Evolutionary conservation across 2,797 vertebrate species (phyloP).

Genomic region (Morelia viridis): DNA sequence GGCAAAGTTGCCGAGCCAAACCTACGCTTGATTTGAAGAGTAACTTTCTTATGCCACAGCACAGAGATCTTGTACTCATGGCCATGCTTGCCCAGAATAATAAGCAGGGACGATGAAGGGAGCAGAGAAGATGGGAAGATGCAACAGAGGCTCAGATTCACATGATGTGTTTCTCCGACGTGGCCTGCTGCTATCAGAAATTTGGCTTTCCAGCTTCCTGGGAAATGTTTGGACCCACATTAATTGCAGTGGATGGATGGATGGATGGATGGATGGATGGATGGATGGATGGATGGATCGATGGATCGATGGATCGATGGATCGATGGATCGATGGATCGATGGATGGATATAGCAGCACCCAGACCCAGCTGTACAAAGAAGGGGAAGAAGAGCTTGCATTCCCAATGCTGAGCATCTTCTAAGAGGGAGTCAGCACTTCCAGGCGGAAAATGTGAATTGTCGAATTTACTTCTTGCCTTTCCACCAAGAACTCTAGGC

Average conservation of each 20-base stretch:
- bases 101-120: slow-evolving; percentile 42
- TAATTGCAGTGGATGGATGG: slow-evolving; percentile 26
- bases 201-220: slow-evolving; percentile 27
- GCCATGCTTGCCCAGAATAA: slow-evolving; percentile 55
- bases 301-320: background rate
- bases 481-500: background rate
- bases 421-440: slow-evolving; percentile 18
- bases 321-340: background rate
- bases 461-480: slow-evolving; percentile 31
- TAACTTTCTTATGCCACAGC: slow-evolving; percentile 41
- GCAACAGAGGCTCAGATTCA: background rate
- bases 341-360: background rate
- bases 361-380: slow-evolving; percentile 28
- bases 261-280: background rate
- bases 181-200: slow-evolving; percentile 38
- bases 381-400: background rate
- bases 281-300: background rate
- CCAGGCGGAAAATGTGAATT: background rate
- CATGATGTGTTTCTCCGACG: slow-evolving; percentile 20
- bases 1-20: background rate
- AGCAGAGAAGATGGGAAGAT: background rate
- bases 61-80: slow-evolving; percentile 27
- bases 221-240: slow-evolving; percentile 52
- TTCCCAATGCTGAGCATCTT: slow-evolving; percentile 21
- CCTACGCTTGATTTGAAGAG: slow-evolving; percentile 27